phyloP scores from a whole-genome alignment of 2,113 vertebrate species.

The Otocyon megalotis region DNA sequence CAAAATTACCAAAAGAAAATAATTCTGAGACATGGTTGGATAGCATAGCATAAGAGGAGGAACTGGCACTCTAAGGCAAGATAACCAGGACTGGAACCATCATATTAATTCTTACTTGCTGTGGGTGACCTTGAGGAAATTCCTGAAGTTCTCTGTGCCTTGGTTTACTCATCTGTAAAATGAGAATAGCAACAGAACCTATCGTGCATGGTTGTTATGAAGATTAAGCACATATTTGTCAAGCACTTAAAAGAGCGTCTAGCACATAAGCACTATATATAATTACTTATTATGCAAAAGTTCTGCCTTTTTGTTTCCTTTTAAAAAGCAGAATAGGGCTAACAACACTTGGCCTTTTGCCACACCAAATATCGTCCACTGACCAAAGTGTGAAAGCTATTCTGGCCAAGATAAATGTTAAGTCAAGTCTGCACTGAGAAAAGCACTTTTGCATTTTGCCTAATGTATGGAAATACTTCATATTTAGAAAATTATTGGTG shows the following conservation, averaged over 20 bases:
- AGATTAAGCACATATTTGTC: not conserved
- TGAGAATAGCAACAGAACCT: not conserved
- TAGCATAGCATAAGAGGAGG: not conserved
- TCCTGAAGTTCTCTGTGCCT: not conserved
- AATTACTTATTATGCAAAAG: slow-evolving; percentile 38
- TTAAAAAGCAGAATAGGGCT: not conserved
- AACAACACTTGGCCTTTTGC: not conserved
- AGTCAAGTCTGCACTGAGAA: not conserved
- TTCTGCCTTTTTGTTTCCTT: slow-evolving; percentile 8
- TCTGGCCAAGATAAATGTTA: not conserved
- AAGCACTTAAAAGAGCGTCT: not conserved
- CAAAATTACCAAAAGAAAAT: not conserved
- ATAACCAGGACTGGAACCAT: not conserved
- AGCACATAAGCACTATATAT: not conserved
- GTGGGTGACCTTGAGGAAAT: not conserved
- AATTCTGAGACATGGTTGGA: not conserved
- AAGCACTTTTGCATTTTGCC: slow-evolving; percentile 31
- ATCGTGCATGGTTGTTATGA: not conserved
- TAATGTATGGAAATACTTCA: slow-evolving; percentile 43
- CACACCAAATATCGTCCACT: slow-evolving; percentile 26
- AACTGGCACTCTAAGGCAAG: not conserved
- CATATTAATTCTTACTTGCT: slow-evolving; percentile 1
- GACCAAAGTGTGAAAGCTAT: slow-evolving; percentile 2
- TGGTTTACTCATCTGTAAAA: slow-evolving; percentile 30
- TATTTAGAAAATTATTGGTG: not conserved